A percentile compares a stretch with the other conserved stretches of the same genome.
These are phyloP conservation scores for Xestia c-nigrum DNA, from an alignment of 2,888 invertebrate species.

Conservation along the genomic window DNA sequence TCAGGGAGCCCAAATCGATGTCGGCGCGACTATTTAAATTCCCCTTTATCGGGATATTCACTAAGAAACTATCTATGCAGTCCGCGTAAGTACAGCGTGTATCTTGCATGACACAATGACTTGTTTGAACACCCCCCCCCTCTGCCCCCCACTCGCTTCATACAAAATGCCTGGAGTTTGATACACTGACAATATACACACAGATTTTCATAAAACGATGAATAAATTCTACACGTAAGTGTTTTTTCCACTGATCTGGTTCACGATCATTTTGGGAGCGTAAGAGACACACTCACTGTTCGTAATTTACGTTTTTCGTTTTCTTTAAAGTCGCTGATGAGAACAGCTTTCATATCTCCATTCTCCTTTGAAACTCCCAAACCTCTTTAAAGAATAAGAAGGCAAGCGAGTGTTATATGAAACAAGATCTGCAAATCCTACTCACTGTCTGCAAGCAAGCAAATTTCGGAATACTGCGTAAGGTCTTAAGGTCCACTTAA, in stretches of 20 bases:
- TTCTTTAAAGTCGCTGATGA: neutral
- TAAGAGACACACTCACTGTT: neutral
- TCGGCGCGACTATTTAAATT: constrained; percentile 81
- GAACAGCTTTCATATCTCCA: neutral
- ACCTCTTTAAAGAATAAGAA: neutral
- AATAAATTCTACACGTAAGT: neutral
- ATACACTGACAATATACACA: constrained; percentile 29
- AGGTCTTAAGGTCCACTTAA: neutral
- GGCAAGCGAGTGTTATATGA: neutral
- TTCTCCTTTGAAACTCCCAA: neutral
- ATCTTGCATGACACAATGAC: constrained; percentile 50
- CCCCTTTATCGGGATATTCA: constrained; percentile 82
- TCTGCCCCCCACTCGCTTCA: constrained; percentile 37
- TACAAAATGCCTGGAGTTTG: constrained; percentile 38
- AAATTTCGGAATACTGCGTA: neutral
- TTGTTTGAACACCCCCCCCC: constrained; percentile 27
- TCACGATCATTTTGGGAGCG: neutral
- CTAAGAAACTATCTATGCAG: constrained; percentile 83
- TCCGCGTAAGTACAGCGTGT: constrained; percentile 83
- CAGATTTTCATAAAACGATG: neutral
- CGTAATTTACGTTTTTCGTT: neutral
- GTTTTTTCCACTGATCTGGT: neutral
- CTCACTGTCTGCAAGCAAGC: neutral
- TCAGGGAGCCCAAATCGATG: constrained; percentile 81
- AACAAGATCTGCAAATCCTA: neutral